A percentile compares a stretch with the other conserved stretches of the same genome.
Conservation (phyloP, 2,797 vertebrate species). For the Prionace glauca region DNA sequence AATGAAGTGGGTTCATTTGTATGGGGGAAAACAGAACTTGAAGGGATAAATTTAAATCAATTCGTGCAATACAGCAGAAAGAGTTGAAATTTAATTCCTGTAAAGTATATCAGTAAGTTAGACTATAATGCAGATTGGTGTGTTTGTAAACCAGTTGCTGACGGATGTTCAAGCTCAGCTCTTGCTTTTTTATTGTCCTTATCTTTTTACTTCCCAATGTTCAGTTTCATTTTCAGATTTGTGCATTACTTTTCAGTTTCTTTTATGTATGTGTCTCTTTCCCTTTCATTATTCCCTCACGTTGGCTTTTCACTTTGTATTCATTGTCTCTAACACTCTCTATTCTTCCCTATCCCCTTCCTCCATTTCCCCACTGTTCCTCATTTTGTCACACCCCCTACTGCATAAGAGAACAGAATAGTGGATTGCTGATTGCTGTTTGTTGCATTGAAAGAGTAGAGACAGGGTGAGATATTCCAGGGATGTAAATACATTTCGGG, state of each 20-base stretch:
- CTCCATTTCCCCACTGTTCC: background rate
- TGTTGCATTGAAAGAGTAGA: background rate
- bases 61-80: background rate
- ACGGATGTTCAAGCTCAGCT: background rate
- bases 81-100: background rate
- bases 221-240: background rate
- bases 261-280: background rate
- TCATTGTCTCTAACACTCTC: background rate
- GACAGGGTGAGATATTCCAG: too few species aligned
- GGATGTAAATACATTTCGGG: too few species aligned
- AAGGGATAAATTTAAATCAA: background rate
- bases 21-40: background rate
- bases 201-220: background rate
- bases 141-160: background rate
- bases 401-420: background rate
- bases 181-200: background rate
- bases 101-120: too few species aligned
- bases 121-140: background rate
- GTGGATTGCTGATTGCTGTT: background rate
- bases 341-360: background rate
- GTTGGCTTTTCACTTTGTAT: background rate
- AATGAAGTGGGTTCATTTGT: background rate
- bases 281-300: background rate
- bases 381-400: background rate
- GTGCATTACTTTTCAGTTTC: background rate